Evolutionary conservation across 2,113 vertebrate genomes (phyloP), one percentile per base, ranked within the genome.

Genomic region (Macrotus californicus): DNA sequence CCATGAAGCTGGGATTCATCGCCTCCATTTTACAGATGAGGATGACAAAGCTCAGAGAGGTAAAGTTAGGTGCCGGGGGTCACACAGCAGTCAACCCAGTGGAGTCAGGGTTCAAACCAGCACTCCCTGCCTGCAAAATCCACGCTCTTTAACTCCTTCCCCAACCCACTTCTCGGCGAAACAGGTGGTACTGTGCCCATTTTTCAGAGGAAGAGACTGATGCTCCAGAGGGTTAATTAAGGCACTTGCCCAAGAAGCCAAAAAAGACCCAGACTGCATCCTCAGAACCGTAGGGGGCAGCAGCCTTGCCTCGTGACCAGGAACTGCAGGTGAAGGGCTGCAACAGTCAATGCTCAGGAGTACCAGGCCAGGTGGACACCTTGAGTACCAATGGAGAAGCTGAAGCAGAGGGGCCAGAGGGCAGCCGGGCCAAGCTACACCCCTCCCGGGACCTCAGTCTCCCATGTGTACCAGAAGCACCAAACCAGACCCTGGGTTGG

Each of bases 341-440:
- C 9, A 18, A 5, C 19, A 15, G 14, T n/a, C 24, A 4, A 18
- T 5, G 7, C 46, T 6, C 21, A 0, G 16, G 7, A n/a, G 77
- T 46, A 82, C 82, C n/a, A 1, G 72, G 12, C 24, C 8, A 0
- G 1, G 22, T 0, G 7, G 48, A 26, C 7, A 3, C 22, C 82
- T 2, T 3, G 19, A 26, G 7, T 5, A 2, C 18, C 34, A 14
- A 18, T 0, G 5, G 50, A 48, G 14, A 77, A 18, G 46, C 24
- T 3, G 31, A 54, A 10, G 54, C n/a, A 18, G 21, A 43, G 29
- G 36, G 48, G 76, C 29, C 31, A 1, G 56, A 1, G 26, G 41
- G 8, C 50, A 11, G 3, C n/a, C 0, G 0, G 31, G 43, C 7
- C 67, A 24, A 16, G n/a, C 8, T 54, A 3, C 10, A 6, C 39